Evolutionary conservation across 2,797 vertebrate genomes (phyloP).

Genomic region (Argentina silus): DNA sequence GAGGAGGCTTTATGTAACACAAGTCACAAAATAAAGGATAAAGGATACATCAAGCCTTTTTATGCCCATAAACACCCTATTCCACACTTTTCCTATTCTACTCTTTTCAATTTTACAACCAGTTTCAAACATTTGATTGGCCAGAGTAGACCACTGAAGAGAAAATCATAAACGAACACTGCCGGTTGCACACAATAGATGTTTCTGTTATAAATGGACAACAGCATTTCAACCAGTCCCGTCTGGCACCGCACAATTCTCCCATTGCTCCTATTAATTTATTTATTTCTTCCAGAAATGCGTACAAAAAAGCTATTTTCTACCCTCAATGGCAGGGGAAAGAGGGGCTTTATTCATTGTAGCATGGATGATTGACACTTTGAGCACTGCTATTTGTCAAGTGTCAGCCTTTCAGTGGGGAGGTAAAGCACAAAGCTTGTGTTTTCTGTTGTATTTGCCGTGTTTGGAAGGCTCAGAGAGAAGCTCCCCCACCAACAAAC

Average conservation of each 20-base stretch:
- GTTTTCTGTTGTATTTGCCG: conserved; percentile 40
- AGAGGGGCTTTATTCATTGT: conserved; percentile 39
- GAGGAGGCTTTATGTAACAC: conserved; percentile 46
- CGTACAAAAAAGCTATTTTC: conserved; percentile 13
- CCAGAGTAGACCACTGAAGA: neutral
- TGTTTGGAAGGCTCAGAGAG: conserved; percentile 38
- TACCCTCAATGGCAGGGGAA: conserved; percentile 10
- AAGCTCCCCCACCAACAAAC: conserved; percentile 57
- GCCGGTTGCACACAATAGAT: conserved; percentile 17
- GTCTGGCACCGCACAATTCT: conserved; percentile 19
- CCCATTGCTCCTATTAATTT: conserved; percentile 25
- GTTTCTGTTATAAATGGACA: conserved; percentile 31
- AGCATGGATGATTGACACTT: conserved; percentile 52
- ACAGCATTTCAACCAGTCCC: conserved; percentile 14
- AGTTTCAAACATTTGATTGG: neutral
- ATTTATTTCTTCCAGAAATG: conserved; percentile 45
- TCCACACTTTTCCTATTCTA: conserved; percentile 25
- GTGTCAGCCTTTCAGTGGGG: conserved; percentile 56
- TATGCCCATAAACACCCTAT: conserved; percentile 18
- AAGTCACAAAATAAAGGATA: conserved; percentile 45
- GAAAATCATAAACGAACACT: conserved; percentile 22
- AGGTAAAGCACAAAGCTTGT: conserved; percentile 55
- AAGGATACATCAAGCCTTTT: conserved; percentile 37
- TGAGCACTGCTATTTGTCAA: conserved; percentile 59
- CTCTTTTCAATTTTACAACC: conserved; percentile 26